These are phyloP conservation scores for Mesopsocus fuscifrons DNA, from an alignment of 2,888 invertebrate species.

Conservation along the genomic window DNA sequence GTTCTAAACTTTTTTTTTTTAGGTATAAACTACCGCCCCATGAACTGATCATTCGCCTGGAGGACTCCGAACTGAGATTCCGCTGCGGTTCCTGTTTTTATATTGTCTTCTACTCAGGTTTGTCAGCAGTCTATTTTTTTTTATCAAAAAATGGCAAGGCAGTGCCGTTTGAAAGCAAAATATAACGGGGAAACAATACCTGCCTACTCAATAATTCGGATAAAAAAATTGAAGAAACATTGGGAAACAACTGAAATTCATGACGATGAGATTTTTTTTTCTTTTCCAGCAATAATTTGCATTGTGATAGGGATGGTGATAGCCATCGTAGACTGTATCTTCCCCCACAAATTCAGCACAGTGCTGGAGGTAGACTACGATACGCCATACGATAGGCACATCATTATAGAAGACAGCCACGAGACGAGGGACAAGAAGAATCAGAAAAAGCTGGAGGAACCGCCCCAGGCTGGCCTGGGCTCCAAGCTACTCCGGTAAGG, in stretches of 20 bases:
- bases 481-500: conserved; percentile 47
- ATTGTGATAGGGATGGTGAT: conserved; percentile 60
- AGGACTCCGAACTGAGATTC: conserved; percentile 1
- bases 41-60: background rate
- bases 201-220: no score
- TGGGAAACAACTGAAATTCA: no score
- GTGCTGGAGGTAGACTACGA: conserved; percentile 77
- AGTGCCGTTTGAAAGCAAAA: no score
- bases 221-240: no score
- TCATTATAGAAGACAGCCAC: conserved; percentile 74
- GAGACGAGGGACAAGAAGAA: conserved; percentile 43
- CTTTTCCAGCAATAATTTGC: conserved; percentile 49
- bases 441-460: conserved; percentile 36
- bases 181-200: no score
- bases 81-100: background rate
- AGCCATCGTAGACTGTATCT: conserved; percentile 64
- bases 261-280: no score
- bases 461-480: conserved; percentile 32
- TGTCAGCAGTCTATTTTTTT: background rate
- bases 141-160: background rate
- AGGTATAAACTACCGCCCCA: conserved; percentile 6
- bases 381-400: conserved; percentile 82
- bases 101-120: conserved; percentile 6
- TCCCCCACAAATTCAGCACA: conserved; percentile 81
- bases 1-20: background rate